Base-by-base conservation (phyloP, 2,113 vertebrate genomes). In the Litocranius walleri region DNA sequence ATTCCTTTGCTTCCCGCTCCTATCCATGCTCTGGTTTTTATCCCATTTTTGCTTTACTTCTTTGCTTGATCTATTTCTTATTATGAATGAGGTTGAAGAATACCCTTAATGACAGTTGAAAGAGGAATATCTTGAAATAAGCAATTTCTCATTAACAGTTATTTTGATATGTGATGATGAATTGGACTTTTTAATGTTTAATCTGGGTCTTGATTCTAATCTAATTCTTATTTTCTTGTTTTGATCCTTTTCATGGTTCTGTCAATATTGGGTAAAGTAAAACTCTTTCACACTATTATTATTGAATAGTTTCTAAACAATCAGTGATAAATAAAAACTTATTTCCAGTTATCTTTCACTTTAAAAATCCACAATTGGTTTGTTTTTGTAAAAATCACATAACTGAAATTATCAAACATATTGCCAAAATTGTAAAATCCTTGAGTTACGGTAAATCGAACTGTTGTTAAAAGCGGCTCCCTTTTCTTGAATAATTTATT, bases 211-310 rank as follows among this genome's bases (percentile, higher is more conserved):
- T 90, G 11, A 91, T 84, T 90, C 14, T 61, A 64, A 4, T 86
- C n/a, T 96, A 94, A 78, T 56, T 91, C 80, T 88, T 83, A 12
- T 93, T 95, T 94, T 62, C 80, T 92, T 81, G 33, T 61, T 97
- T 94, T 81, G 40, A 50, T 77, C 50, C 88, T 91, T 95, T 33
- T 82, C 45, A 48, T 71, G 91, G 86, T 64, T 87, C 50, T 92
- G 19, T 94, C 62, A 92, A 25, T 62, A 64, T 12, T 93, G 36
- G 0, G 29, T 84, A 84, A 7, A 40, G 48, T 94, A 90, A 96
- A 85, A 36, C 7, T 90, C 62, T 92, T 86, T 25, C 62, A 71
- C 29, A 45, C 33, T 80, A 86, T 67, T 91, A 84, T 77, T 91
- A 61, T 48, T 90, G 6, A 96, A 59, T 81, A 84, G 21, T 90